Conservation (phyloP, 2,113 vertebrate genomes). For the Dinomys branickii region DNA sequence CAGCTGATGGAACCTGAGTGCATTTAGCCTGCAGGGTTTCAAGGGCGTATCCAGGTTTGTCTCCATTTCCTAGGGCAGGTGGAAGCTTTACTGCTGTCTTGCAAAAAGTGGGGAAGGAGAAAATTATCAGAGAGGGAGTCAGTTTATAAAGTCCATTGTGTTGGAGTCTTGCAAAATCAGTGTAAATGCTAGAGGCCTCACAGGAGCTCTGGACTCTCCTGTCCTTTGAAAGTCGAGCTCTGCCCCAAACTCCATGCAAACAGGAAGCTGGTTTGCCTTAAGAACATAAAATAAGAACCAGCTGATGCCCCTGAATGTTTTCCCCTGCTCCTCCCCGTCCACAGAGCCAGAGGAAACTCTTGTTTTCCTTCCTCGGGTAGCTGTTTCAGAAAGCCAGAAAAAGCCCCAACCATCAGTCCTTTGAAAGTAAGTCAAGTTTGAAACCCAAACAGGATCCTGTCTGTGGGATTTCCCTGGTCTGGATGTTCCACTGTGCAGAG, state of each 20-base stretch:
- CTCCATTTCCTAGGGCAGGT: background rate
- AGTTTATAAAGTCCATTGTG: background rate
- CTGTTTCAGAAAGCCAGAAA: conserved; percentile 70
- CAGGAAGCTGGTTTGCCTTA: conserved; percentile 79
- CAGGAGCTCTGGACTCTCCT: background rate
- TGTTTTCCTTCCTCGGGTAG: background rate
- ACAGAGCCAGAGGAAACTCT: conserved; percentile 73
- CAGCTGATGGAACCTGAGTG: background rate
- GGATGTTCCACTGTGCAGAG: background rate
- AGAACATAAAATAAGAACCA: conserved; percentile 82
- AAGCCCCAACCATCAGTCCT: conserved; percentile 64
- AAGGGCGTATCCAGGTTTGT: background rate
- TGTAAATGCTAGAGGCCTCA: background rate
- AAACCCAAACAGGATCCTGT: conserved; percentile 51
- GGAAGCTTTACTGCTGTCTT: background rate
- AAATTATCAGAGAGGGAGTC: background rate
- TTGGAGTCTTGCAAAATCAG: conserved; percentile 28
- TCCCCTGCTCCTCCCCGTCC: conserved; percentile 52
- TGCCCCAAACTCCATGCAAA: conserved; percentile 69
- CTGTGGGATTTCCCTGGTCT: conserved; percentile 46
- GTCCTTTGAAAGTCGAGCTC: conserved; percentile 67
- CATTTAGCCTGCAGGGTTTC: background rate
- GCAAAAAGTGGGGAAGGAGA: background rate
- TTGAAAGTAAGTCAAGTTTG: conserved; percentile 74
- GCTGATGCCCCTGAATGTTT: conserved; percentile 76